Percentiles rank a stretch among this genome's conserved stretches.
phyloP scores from a whole-genome alignment of 2,888 invertebrate species.

The Cinara cedri region DNA sequence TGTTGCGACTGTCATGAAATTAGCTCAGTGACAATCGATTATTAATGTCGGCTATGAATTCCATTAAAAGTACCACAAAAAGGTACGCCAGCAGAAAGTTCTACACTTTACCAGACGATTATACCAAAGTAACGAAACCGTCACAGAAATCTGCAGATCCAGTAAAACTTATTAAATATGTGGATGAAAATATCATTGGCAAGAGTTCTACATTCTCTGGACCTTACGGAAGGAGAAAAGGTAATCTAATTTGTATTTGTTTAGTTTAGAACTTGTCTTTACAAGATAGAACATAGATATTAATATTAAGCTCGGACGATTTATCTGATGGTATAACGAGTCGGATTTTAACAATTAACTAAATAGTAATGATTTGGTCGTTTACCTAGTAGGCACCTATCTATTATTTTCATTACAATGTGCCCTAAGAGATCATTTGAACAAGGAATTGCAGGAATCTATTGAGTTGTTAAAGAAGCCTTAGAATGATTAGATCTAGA shows the following conservation, averaged over 20 bases:
- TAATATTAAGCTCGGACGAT: no score
- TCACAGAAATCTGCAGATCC: conserved; percentile 69
- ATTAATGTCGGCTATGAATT: conserved; percentile 24
- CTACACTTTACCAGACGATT: conserved; percentile 61
- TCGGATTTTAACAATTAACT: no score
- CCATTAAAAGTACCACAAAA: conserved; percentile 57
- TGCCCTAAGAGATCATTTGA: no score
- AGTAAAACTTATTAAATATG: conserved; percentile 75
- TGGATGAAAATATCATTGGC: conserved; percentile 81
- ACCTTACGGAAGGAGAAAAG: conserved; percentile 82
- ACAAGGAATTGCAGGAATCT: no score
- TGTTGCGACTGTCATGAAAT: conserved; percentile 34
- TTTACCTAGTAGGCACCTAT: no score
- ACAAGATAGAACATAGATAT: no score
- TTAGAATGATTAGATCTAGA: no score
- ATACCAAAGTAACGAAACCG: conserved; percentile 27
- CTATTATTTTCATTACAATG: no score
- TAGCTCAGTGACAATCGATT: background rate
- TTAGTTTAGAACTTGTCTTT: background rate
- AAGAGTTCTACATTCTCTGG: conserved; percentile 81
- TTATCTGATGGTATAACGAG: no score
- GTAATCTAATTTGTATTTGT: conserved; percentile 63
- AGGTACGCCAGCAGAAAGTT: conserved; percentile 60
- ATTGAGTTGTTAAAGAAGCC: no score
- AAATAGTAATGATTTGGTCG: no score